Conservation (phyloP, 2,888 invertebrate genomes). For the Mesodorylaimus sp. region DNA sequence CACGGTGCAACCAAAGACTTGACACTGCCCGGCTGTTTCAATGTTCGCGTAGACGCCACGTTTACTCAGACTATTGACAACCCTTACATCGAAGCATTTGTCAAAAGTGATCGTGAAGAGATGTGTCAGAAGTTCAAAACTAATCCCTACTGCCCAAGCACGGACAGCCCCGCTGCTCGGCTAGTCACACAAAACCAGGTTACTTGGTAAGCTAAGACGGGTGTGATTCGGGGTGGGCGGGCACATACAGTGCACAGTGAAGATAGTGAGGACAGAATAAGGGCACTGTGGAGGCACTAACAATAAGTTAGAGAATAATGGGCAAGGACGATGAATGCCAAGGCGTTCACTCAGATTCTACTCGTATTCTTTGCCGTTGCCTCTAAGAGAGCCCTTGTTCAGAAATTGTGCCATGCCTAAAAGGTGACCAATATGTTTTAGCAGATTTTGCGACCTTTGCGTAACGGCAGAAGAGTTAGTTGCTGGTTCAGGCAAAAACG, state of each 20-base stretch:
- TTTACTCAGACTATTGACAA: not conserved
- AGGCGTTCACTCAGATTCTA: no score
- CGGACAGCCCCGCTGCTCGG: not conserved
- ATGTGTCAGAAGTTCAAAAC: not conserved
- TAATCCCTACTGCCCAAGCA: not conserved
- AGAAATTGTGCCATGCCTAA: no score
- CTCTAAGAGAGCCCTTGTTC: no score
- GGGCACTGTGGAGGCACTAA: no score
- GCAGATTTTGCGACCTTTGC: slow-evolving; percentile 1
- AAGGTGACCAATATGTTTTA: no score
- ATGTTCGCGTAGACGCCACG: not conserved
- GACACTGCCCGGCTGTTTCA: not conserved
- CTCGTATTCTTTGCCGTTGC: no score
- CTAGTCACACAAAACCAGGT: not conserved
- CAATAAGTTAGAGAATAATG: no score
- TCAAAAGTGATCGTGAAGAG: not conserved
- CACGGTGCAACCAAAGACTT: not conserved
- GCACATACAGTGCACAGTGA: no score
- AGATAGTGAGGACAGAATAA: no score
- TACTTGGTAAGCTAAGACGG: not conserved
- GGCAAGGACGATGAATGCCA: no score
- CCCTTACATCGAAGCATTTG: not conserved
- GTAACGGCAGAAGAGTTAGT: not conserved
- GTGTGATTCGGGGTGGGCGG: no score
- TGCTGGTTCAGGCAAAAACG: not conserved